A percentile compares a stretch with the other conserved stretches of the same genome.
Evolutionary conservation across 2,113 vertebrate species (phyloP).

Genomic region (Etheostoma spectabile): DNA sequence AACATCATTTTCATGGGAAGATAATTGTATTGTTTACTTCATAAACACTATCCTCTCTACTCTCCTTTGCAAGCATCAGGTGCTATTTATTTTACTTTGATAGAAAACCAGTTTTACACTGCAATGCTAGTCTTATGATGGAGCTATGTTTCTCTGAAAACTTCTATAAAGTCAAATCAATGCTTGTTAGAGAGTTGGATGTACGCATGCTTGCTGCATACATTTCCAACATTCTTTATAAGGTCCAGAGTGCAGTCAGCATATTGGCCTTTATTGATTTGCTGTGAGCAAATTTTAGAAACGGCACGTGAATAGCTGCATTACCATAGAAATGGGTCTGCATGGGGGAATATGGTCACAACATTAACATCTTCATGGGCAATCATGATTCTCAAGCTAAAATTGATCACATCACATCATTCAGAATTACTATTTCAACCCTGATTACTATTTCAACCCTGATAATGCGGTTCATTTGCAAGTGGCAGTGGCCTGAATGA

Average conservation of each 20-base stretch:
- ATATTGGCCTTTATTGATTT: conserved; percentile 55
- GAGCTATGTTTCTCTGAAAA: not conserved
- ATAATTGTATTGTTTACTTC: conserved; percentile 50
- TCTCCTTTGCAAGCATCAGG: conserved; percentile 41
- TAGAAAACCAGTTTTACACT: conserved; percentile 2
- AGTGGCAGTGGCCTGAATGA: conserved; percentile 44
- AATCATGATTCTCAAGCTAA: conserved; percentile 40
- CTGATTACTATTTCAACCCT: conserved; percentile 45
- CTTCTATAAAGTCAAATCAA: conserved; percentile 11
- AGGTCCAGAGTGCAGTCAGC: conserved; percentile 35
- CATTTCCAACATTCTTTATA: conserved; percentile 21
- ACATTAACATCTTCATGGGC: conserved; percentile 63
- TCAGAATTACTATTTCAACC: conserved; percentile 38
- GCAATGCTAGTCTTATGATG: not conserved
- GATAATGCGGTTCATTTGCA: conserved; percentile 66
- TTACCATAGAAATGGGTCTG: conserved; percentile 78
- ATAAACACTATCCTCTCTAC: conserved; percentile 27
- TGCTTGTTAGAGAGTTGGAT: not conserved
- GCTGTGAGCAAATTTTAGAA: conserved; percentile 60
- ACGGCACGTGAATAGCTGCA: conserved; percentile 65
- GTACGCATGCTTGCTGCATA: conserved; percentile 1
- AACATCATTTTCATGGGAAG: conserved; percentile 45
- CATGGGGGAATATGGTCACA: conserved; percentile 18
- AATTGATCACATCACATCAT: conserved; percentile 61
- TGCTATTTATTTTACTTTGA: conserved; percentile 45